Evolutionary conservation across 1,140 invertebrate genomes (phyloP).

Genomic region (Pomacea maculata): DNA sequence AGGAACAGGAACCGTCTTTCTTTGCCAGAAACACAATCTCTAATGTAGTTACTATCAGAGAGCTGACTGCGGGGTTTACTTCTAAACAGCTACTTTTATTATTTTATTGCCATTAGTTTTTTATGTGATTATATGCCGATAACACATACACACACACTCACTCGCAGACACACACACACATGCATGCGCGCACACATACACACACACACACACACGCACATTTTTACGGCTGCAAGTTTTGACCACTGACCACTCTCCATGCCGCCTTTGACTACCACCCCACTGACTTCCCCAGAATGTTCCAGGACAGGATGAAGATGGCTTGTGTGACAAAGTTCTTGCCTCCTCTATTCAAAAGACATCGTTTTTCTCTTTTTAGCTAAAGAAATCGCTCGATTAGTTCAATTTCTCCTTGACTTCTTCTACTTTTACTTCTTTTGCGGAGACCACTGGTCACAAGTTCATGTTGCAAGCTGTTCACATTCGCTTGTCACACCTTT

Average conservation of each 20-base stretch:
- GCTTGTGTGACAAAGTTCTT: background rate
- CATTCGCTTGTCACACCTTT: no score
- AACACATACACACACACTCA: background rate
- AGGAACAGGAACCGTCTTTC: background rate
- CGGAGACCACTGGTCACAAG: no score
- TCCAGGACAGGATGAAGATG: background rate
- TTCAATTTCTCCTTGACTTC: background rate
- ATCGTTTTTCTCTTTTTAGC: background rate
- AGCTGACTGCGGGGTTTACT: slow-evolving; percentile 8
- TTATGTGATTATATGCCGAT: no score
- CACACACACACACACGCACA: background rate
- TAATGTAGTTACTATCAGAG: background rate
- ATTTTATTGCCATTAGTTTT: no score
- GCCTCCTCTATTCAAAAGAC: background rate
- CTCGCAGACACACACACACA: slow-evolving; percentile 12
- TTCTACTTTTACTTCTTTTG: background rate
- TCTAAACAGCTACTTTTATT: background rate
- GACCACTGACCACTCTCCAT: background rate
- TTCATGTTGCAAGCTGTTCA: no score
- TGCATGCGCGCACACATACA: background rate
- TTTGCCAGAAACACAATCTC: background rate
- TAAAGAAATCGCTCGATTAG: background rate
- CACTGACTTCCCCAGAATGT: background rate
- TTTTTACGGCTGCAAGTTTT: no score
- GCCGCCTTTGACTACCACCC: no score